These are phyloP conservation scores for Upupa epops DNA, from an alignment of 2,113 vertebrate genomes.

Conservation along the genomic window DNA sequence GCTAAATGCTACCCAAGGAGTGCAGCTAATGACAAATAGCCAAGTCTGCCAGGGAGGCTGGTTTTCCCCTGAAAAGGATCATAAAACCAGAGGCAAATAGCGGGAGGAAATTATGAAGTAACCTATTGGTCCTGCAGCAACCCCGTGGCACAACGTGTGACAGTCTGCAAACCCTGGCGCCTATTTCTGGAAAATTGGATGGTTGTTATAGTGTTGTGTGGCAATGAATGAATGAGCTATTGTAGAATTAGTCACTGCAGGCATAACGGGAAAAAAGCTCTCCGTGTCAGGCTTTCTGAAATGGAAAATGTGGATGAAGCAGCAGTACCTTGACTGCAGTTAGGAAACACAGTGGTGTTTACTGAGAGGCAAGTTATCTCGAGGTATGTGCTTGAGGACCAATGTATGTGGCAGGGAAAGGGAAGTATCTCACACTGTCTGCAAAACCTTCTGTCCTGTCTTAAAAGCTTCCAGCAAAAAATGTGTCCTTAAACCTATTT, in stretches of 20 bases:
- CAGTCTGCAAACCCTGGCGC: slow-evolving; percentile 65
- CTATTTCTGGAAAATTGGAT: slow-evolving; percentile 74
- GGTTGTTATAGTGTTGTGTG: slow-evolving; percentile 57
- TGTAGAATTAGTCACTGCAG: slow-evolving; percentile 71
- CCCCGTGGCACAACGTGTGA: slow-evolving; percentile 29
- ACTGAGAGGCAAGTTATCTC: not conserved
- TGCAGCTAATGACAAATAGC: not conserved
- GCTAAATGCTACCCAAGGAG: not conserved
- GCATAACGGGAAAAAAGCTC: slow-evolving; percentile 8
- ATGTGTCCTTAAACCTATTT: not conserved
- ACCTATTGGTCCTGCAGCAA: slow-evolving; percentile 39
- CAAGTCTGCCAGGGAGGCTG: not conserved
- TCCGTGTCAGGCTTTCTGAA: slow-evolving; percentile 62
- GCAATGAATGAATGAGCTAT: slow-evolving; percentile 78
- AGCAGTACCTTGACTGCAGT: slow-evolving; percentile 23
- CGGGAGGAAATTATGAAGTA: slow-evolving; percentile 71
- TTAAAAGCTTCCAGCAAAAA: not conserved
- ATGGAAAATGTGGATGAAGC: slow-evolving; percentile 70
- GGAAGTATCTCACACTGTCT: not conserved
- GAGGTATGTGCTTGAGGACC: not conserved
- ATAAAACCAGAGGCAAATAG: slow-evolving; percentile 28
- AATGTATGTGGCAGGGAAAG: not conserved
- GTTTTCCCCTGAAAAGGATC: slow-evolving; percentile 53
- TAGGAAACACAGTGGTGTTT: not conserved
- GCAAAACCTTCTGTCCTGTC: not conserved